phyloP scores from a whole-genome alignment of 2,113 vertebrate species.

The Chaetodon auriga region DNA sequence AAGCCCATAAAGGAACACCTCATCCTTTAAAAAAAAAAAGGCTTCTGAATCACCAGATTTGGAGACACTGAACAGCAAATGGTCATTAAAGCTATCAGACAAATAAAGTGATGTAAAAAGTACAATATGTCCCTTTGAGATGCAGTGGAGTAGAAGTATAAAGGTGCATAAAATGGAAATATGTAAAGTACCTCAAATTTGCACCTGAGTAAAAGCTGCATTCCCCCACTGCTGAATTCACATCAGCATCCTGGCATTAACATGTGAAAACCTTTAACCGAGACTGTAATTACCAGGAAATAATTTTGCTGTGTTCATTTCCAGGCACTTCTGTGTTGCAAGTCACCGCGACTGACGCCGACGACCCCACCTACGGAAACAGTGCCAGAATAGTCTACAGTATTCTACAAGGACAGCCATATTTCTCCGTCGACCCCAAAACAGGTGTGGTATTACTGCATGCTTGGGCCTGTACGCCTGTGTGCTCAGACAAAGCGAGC shows the following conservation, averaged over 20 bases:
- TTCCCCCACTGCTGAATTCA: no score
- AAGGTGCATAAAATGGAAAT: neutral
- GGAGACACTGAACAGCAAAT: no score
- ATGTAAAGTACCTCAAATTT: neutral
- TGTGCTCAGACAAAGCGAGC: neutral
- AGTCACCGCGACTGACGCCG: constrained; percentile 94
- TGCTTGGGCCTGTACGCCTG: no score
- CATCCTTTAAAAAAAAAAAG: no score
- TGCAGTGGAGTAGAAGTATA: neutral
- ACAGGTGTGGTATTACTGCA: constrained; percentile 85
- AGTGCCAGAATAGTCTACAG: constrained; percentile 97
- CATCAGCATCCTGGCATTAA: neutral
- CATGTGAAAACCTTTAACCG: neutral
- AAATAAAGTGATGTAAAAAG: neutral
- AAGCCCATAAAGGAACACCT: no score
- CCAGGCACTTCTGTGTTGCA: constrained; percentile 96
- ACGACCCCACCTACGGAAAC: constrained; percentile 97
- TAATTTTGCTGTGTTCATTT: constrained; percentile 34
- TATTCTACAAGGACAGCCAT: constrained; percentile 97
- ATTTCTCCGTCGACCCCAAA: constrained; percentile 98
- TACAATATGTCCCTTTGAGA: no score
- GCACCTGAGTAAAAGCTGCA: neutral
- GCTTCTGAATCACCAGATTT: no score
- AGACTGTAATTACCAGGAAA: neutral
- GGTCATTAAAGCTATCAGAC: neutral